phyloP scores from a whole-genome alignment of 2,113 vertebrate genomes.

The Struthidea cinerea region DNA sequence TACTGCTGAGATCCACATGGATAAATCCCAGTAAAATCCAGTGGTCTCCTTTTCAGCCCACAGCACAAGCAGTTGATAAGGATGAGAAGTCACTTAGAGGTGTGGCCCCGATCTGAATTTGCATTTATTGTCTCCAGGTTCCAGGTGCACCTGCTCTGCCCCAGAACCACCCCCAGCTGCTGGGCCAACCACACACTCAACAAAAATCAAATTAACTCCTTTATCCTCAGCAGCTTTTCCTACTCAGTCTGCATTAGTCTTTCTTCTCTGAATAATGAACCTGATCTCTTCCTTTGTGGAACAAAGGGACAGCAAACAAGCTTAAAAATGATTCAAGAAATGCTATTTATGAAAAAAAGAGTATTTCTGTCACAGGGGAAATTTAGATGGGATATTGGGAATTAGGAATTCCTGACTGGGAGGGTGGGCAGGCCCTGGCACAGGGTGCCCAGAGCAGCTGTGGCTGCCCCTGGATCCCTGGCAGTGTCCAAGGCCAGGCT shows the following conservation, averaged over 20 bases:
- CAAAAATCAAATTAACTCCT: background rate
- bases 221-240: background rate
- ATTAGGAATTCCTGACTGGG: background rate
- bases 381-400: background rate
- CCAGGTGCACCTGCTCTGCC: background rate
- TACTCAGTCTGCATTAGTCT: background rate
- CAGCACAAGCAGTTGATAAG: background rate
- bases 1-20: background rate
- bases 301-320: background rate
- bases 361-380: background rate
- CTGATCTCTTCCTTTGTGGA: background rate
- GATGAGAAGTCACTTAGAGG: background rate
- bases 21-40: background rate
- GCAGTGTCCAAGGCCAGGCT: background rate
- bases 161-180: background rate
- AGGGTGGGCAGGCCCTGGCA: background rate
- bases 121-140: background rate
- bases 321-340: background rate
- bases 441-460: background rate
- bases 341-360: too few species aligned
- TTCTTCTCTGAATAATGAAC: background rate
- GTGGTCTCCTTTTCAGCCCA: background rate
- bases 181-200: background rate
- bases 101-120: background rate
- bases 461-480: background rate